Conservation (phyloP, 2,888 invertebrate genomes). For the Diarsia dahlii region DNA sequence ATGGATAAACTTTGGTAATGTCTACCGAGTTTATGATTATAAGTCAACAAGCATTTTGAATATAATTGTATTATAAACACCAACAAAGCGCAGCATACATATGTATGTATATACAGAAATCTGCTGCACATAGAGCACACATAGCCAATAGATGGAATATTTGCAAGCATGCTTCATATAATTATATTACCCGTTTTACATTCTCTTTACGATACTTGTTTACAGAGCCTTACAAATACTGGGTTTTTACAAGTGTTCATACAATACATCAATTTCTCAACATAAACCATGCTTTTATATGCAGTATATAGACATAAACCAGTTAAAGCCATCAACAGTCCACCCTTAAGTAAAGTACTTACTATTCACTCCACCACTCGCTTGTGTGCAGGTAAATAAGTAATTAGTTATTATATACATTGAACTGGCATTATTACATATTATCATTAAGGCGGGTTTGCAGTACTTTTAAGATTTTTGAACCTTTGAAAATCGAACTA, state of each 20-base stretch:
- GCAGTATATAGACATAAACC: constrained; percentile 44
- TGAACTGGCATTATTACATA: constrained; percentile 5
- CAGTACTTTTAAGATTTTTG: too few relatives aligned
- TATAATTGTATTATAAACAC: constrained; percentile 27
- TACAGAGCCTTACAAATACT: background rate
- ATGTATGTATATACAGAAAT: background rate
- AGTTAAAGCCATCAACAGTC: constrained; percentile 67
- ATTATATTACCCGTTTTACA: background rate
- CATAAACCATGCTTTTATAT: constrained; percentile 39
- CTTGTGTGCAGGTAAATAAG: constrained; percentile 87
- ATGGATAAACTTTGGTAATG: constrained; percentile 6
- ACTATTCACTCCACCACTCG: constrained; percentile 89
- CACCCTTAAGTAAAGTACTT: constrained; percentile 77
- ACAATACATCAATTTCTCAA: constrained; percentile 15
- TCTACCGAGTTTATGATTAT: constrained; percentile 16
- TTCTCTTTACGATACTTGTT: background rate
- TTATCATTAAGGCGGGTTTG: too few relatives aligned
- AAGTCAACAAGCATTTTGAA: constrained; percentile 22
- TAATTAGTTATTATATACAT: constrained; percentile 58
- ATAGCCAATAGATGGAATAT: constrained; percentile 10
- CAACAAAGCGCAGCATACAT: constrained; percentile 18
- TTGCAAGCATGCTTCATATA: constrained; percentile 31
- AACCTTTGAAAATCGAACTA: too few relatives aligned
- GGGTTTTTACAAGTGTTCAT: background rate
- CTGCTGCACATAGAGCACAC: constrained; percentile 24